phyloP scores from a whole-genome alignment of 1,140 invertebrate genomes.

The Rhizoglyphus robini region DNA sequence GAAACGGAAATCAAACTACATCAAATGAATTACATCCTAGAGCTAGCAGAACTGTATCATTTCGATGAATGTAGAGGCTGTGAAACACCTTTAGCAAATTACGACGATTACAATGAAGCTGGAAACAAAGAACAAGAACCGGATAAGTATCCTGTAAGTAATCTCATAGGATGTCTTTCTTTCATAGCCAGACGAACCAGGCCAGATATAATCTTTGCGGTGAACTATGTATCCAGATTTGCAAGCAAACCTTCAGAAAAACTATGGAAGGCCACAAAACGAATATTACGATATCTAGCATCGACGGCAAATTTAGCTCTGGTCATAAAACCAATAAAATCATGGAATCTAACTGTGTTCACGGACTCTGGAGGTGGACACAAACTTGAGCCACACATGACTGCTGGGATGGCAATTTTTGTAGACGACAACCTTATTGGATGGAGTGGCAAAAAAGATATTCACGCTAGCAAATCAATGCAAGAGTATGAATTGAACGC shows the following conservation, averaged over 20 bases:
- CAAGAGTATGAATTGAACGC: background rate
- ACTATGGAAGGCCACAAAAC: slow-evolving; percentile 26
- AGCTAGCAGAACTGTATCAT: background rate
- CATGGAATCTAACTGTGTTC: background rate
- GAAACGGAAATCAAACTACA: background rate
- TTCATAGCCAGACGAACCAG: slow-evolving; percentile 13
- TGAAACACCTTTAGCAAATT: background rate
- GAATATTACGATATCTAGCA: slow-evolving; percentile 29
- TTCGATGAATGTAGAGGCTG: background rate
- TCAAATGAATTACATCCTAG: background rate
- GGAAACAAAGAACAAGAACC: background rate
- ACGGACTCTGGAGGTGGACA: slow-evolving; percentile 2
- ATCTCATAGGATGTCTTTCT: slow-evolving; percentile 13
- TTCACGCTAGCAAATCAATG: background rate
- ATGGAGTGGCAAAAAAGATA: background rate
- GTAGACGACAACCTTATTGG: background rate
- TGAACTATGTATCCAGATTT: slow-evolving; percentile 1
- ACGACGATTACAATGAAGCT: background rate
- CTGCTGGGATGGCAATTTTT: slow-evolving; percentile 32
- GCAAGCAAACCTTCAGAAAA: slow-evolving; percentile 22
- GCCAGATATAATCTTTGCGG: slow-evolving; percentile 17
- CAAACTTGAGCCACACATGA: slow-evolving; percentile 28
- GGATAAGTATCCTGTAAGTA: background rate
- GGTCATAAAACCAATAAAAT: too few species aligned
- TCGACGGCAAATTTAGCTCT: slow-evolving; percentile 20